A percentile compares a stretch with the other conserved stretches of the same genome.
These are phyloP conservation scores for Balearica regulorum DNA, from an alignment of 2,797 vertebrate species.

Conservation along the genomic window DNA sequence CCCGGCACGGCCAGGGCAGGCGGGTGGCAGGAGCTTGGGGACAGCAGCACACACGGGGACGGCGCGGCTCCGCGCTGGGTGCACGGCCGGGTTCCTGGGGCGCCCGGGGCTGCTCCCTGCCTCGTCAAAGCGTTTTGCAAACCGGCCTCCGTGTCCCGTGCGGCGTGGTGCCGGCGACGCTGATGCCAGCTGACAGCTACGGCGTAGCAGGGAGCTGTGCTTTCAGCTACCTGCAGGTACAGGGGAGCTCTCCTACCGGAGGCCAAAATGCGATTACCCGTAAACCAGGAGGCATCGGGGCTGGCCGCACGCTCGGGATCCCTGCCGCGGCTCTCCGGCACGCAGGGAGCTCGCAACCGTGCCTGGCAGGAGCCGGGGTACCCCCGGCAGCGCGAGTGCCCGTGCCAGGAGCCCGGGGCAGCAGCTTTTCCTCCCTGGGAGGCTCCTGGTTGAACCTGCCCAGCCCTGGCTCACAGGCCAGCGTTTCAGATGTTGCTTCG, in stretches of 20 bases:
- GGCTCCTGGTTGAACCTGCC: neutral
- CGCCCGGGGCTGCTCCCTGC: neutral
- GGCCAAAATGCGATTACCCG: neutral
- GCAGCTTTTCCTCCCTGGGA: neutral
- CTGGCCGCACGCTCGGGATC: accelerated
- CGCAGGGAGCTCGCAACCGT: accelerated
- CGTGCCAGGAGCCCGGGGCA: accelerated
- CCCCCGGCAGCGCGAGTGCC: neutral
- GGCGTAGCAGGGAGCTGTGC: neutral
- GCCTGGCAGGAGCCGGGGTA: neutral
- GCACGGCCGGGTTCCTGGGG: neutral
- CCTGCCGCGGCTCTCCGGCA: neutral
- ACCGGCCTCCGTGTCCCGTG: neutral
- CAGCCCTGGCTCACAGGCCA: neutral
- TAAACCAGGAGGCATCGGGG: accelerated
- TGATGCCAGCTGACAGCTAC: neutral
- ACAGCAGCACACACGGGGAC: accelerated
- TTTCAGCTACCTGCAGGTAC: neutral
- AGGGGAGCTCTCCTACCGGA: neutral
- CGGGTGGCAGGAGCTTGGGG: neutral
- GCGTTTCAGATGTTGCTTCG: neutral
- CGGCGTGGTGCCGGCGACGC: neutral
- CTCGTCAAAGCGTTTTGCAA: neutral
- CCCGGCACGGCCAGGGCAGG: neutral
- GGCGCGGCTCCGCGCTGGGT: neutral